Conservation (phyloP, 2,113 vertebrate genomes). For the Vulpes ferrilata region DNA sequence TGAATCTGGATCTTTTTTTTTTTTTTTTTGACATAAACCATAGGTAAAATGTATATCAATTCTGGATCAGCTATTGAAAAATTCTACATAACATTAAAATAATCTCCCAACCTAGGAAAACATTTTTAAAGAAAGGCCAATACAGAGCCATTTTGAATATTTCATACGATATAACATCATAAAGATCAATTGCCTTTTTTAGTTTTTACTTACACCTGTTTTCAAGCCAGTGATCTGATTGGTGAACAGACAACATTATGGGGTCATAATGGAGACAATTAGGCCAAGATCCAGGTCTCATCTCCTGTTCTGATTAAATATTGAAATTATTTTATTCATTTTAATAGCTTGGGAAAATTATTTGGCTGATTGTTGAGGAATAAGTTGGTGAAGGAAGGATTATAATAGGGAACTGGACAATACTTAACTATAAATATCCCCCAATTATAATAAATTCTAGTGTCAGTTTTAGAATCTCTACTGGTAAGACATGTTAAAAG, state of each 20-base stretch:
- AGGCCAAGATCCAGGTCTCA: background rate
- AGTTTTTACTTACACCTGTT: background rate
- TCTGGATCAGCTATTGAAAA: background rate
- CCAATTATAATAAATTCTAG: background rate
- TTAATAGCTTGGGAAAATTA: background rate
- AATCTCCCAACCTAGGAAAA: background rate
- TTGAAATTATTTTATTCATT: background rate
- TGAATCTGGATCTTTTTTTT: background rate
- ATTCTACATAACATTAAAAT: background rate
- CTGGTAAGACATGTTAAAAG: background rate
- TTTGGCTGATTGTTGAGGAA: background rate
- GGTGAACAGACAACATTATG: background rate
- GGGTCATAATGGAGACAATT: background rate
- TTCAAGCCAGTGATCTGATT: background rate
- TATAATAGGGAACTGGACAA: background rate
- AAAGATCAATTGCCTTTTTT: background rate
- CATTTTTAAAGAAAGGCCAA: background rate
- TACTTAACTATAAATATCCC: background rate
- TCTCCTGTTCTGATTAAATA: background rate
- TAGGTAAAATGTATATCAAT: background rate
- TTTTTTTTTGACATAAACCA: background rate
- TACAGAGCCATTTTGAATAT: background rate
- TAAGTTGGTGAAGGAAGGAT: background rate
- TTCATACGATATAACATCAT: background rate
- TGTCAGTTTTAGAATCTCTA: background rate